Conservation (phyloP, 2,113 vertebrate genomes). For the Nerophis lumbriciformis region DNA sequence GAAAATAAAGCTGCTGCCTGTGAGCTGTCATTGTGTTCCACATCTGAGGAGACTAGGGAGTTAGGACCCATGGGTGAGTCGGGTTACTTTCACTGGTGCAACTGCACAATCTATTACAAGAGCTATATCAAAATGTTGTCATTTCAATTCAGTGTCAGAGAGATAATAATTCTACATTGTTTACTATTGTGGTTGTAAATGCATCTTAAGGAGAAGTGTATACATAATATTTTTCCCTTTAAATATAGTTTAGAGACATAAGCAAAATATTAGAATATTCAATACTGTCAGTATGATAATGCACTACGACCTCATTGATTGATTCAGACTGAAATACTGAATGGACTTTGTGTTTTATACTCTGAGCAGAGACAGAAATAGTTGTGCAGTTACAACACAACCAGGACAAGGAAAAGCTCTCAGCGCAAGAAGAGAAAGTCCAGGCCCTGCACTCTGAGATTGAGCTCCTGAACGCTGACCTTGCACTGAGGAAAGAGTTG, state of each 20-base stretch:
- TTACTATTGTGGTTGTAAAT: no score
- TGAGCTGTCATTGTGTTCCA: neutral
- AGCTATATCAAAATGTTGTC: no score
- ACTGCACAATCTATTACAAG: neutral
- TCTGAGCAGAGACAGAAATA: neutral
- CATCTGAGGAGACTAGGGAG: constrained; percentile 2
- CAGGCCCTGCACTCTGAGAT: constrained; percentile 58
- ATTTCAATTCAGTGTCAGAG: no score
- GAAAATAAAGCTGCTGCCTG: constrained; percentile 17
- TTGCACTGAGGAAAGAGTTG: constrained; percentile 57
- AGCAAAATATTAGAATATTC: no score
- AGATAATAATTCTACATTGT: no score
- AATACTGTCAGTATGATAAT: no score
- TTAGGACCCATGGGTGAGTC: constrained; percentile 18
- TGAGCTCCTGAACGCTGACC: constrained; percentile 57
- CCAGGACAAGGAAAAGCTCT: constrained; percentile 36
- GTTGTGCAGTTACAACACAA: constrained; percentile 9
- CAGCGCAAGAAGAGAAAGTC: constrained; percentile 43
- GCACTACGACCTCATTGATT: no score
- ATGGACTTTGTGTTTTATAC: neutral
- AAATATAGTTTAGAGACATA: no score
- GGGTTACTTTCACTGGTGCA: neutral
- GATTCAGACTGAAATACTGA: neutral
- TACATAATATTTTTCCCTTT: no score
- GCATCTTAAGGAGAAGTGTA: no score